A percentile compares a stretch with the other conserved stretches of the same genome.
phyloP scores from a whole-genome alignment of 2,888 invertebrate species.

The Aradus depressus region DNA sequence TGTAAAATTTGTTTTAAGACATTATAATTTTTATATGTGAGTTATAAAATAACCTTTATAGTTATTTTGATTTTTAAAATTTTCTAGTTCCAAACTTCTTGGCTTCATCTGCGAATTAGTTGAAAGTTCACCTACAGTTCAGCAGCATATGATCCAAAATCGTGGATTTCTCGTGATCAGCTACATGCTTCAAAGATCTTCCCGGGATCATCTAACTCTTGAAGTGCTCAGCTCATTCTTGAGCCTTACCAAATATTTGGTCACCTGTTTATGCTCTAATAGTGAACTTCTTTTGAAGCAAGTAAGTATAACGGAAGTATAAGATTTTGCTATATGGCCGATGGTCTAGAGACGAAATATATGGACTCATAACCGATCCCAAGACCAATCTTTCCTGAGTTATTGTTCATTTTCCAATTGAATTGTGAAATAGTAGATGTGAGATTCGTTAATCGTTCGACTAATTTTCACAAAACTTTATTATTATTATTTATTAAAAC shows the following conservation, averaged over 20 bases:
- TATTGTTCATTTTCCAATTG: too few relatives aligned
- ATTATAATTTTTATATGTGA: not conserved
- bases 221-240: constrained; percentile 88
- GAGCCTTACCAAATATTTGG: constrained; percentile 81
- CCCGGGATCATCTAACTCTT: constrained; percentile 83
- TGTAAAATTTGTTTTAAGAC: not conserved
- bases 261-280: constrained; percentile 85
- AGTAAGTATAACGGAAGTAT: constrained; percentile 54
- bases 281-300: constrained; percentile 84
- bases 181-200: constrained; percentile 87
- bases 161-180: constrained; percentile 97
- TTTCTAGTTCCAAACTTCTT: constrained; percentile 78
- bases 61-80: constrained; percentile 11
- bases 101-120: constrained; percentile 96
- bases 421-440: too few relatives aligned
- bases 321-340: too few relatives aligned
- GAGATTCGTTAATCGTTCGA: too few relatives aligned
- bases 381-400: too few relatives aligned
- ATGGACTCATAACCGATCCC: too few relatives aligned
- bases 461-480: too few relatives aligned
- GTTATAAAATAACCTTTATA: not conserved
- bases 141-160: constrained; percentile 98
- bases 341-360: too few relatives aligned
- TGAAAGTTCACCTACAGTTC: constrained; percentile 92
- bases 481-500: too few relatives aligned